Percentiles rank a stretch among this genome's conserved stretches.
phyloP scores from a whole-genome alignment of 2,113 vertebrate species.

The Rhinoptilus africanus region DNA sequence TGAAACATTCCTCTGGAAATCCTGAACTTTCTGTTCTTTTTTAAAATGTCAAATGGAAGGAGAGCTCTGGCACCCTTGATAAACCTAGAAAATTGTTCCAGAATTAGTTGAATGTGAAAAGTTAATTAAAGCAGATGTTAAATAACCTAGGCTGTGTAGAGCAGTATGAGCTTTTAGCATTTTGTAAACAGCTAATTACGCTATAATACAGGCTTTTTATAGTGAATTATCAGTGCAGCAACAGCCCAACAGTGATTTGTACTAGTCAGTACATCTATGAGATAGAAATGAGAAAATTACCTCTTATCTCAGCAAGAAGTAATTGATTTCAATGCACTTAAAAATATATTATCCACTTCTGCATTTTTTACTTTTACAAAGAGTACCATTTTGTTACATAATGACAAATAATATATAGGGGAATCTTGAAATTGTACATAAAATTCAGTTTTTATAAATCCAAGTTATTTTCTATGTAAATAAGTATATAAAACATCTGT shows the following conservation, averaged over 20 bases:
- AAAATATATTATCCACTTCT: constrained; percentile 39
- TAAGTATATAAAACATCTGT: neutral
- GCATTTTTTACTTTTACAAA: constrained; percentile 26
- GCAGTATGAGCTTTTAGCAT: constrained; percentile 24
- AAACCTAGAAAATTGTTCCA: neutral
- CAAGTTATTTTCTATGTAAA: neutral
- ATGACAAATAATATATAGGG: constrained; percentile 20
- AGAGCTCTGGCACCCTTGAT: neutral
- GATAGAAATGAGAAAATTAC: constrained; percentile 68
- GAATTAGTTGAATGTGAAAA: constrained; percentile 39
- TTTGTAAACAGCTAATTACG: constrained; percentile 70
- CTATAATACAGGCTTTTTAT: constrained; percentile 43
- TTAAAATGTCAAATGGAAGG: neutral
- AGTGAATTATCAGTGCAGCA: constrained; percentile 70
- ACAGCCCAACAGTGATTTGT: constrained; percentile 59
- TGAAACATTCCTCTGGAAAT: neutral
- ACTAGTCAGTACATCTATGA: constrained; percentile 42
- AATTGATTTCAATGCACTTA: constrained; percentile 65
- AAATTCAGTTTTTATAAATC: neutral
- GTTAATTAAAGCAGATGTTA: constrained; percentile 61
- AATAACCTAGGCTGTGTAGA: constrained; percentile 16
- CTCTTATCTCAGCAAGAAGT: constrained; percentile 66
- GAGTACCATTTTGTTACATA: constrained; percentile 36
- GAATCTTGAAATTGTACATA: constrained; percentile 36
- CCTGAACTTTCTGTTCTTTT: neutral